Conservation (phyloP, 35 echinoderm and acorn worm genomes). For the Lytechinus variegatus region DNA sequence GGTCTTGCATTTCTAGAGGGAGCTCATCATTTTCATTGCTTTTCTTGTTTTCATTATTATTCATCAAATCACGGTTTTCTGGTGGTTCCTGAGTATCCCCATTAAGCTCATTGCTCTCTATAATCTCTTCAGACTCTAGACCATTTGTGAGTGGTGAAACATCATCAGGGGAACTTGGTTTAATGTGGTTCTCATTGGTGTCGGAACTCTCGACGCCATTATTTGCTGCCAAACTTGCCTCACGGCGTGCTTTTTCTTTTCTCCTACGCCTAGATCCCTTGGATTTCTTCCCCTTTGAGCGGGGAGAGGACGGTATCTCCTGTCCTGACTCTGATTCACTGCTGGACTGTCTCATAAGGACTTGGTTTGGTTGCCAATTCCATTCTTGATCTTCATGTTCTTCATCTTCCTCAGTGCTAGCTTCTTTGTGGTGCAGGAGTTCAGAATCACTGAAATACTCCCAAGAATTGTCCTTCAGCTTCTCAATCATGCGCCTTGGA, state of each 20-base stretch:
- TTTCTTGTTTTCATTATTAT: conserved; percentile 10
- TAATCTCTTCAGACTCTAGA: background rate
- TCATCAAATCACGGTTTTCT: conserved; percentile 31
- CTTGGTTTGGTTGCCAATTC: conserved; percentile 28
- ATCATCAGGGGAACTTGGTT: background rate
- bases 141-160: background rate
- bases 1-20: conserved; percentile 77
- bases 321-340: conserved; percentile 73
- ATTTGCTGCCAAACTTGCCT: conserved; percentile 30
- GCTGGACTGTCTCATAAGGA: conserved; percentile 61
- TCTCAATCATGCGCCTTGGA: conserved; percentile 64
- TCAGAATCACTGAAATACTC: conserved; percentile 89
- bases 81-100: background rate
- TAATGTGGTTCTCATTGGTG: background rate
- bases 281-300: conserved; percentile 56
- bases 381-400: conserved; percentile 73
- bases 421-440: conserved; percentile 55
- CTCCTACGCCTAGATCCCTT: conserved; percentile 59
- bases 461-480: conserved; percentile 74
- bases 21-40: conserved; percentile 49
- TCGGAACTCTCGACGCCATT: conserved; percentile 27
- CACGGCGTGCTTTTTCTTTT: conserved; percentile 62
- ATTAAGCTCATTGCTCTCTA: background rate
- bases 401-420: conserved; percentile 54
- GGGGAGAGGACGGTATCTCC: conserved; percentile 48